These are phyloP conservation scores for Nymphalis c-album DNA, from an alignment of 2,888 invertebrate species.

Conservation along the genomic window DNA sequence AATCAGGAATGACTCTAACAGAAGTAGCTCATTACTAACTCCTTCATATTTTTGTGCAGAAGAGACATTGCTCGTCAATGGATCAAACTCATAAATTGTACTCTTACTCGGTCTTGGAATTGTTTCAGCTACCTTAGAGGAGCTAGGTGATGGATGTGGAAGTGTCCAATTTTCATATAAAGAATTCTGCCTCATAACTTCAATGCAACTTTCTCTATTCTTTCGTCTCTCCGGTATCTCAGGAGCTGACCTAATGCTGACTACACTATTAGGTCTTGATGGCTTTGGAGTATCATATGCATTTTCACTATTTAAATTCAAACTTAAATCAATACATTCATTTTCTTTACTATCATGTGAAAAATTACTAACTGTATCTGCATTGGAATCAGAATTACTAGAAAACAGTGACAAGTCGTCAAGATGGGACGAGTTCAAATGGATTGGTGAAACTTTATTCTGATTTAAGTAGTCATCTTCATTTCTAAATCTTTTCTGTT, in stretches of 20 bases:
- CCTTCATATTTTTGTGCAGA: conserved; percentile 62
- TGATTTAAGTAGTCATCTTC: conserved; percentile 42
- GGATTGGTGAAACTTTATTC: conserved; percentile 49
- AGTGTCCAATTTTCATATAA: conserved; percentile 71
- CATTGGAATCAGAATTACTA: conserved; percentile 64
- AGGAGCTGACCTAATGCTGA: conserved; percentile 56
- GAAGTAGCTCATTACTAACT: conserved; percentile 82
- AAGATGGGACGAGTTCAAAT: conserved; percentile 58
- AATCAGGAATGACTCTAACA: conserved; percentile 85
- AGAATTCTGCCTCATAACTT: conserved; percentile 64
- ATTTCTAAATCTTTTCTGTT: conserved; percentile 62
- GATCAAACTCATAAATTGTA: conserved; percentile 89
- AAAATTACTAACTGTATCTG: conserved; percentile 63
- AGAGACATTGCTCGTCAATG: conserved; percentile 63
- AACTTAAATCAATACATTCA: conserved; percentile 47
- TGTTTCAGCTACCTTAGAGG: conserved; percentile 36
- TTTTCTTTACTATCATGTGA: conserved; percentile 63
- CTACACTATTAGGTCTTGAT: conserved; percentile 62
- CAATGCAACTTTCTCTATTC: conserved; percentile 52
- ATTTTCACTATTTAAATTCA: conserved; percentile 49
- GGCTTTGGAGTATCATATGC: conserved; percentile 70
- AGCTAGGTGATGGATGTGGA: conserved; percentile 47
- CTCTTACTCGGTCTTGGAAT: conserved; percentile 73
- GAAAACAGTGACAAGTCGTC: conserved; percentile 70
- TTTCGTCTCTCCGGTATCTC: conserved; percentile 63